Evolutionary conservation across 2,888 invertebrate species (phyloP).

Genomic region (Dolomedes plantarius): DNA sequence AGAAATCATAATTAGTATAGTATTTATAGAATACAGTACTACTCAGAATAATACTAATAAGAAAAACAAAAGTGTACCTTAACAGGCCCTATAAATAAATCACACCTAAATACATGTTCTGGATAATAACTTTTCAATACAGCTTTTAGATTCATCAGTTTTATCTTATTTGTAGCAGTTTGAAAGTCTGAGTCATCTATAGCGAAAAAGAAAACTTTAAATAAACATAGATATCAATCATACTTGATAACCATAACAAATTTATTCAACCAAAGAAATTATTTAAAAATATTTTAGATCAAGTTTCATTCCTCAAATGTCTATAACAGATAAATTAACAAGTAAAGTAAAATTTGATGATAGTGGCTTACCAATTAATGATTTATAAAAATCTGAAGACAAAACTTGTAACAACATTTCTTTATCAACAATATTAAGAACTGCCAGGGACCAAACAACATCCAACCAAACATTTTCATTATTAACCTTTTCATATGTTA

Average conservation of each 20-base stretch:
- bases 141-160: constrained; percentile 52
- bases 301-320: too few species aligned
- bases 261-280: too few species aligned
- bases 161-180: constrained; percentile 18
- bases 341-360: too few species aligned
- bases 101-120: constrained; percentile 40
- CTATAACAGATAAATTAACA: too few species aligned
- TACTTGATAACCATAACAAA: too few species aligned
- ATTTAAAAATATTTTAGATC: too few species aligned
- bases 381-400: constrained; percentile 46
- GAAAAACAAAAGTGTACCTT: too few species aligned
- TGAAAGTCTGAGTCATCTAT: constrained; percentile 21
- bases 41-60: too few species aligned
- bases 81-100: constrained; percentile 35
- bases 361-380: constrained; percentile 41
- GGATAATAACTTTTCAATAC: constrained; percentile 38
- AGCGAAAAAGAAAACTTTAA: too few species aligned
- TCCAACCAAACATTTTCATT: constrained; percentile 36
- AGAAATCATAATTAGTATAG: too few species aligned
- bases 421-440: constrained; percentile 32
- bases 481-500: constrained; percentile 11
- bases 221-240: too few species aligned
- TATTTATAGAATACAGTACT: too few species aligned
- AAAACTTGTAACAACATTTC: constrained; percentile 32
- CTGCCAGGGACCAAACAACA: constrained; percentile 48